Conservation (phyloP, 64 coral and sea anemone species). For the Cladopsammia gracilis region DNA sequence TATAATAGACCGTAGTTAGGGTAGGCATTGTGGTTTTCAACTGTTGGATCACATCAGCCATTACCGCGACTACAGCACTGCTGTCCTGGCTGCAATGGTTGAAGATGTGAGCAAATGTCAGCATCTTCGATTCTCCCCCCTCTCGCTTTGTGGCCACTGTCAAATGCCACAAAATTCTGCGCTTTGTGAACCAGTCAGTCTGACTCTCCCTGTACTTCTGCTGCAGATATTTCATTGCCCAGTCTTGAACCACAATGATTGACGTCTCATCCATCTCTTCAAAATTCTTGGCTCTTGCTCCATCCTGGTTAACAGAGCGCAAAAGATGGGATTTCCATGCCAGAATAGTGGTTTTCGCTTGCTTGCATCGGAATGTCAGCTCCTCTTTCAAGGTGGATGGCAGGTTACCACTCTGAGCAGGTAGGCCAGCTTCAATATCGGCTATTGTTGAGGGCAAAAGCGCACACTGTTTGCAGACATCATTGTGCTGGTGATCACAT, state of each 20-base stretch:
- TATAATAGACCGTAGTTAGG: background rate
- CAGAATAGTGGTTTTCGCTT: background rate
- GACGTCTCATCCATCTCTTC: background rate
- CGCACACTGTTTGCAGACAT: background rate
- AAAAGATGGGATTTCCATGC: background rate
- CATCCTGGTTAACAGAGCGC: background rate
- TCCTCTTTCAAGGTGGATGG: background rate
- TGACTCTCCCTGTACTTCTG: no score
- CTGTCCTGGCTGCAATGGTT: slow-evolving; percentile 36
- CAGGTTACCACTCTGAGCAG: no score
- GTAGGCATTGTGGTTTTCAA: background rate
- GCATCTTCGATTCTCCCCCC: background rate
- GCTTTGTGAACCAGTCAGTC: no score
- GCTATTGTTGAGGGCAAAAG: background rate
- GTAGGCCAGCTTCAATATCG: background rate
- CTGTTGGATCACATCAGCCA: background rate
- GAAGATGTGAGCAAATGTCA: slow-evolving; percentile 48
- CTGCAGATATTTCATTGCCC: no score
- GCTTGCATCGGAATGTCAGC: background rate
- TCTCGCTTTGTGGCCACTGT: background rate
- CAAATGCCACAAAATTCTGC: background rate
- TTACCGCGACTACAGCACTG: slow-evolving; percentile 23
- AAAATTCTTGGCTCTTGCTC: background rate
- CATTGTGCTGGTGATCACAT: background rate
- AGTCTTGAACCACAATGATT: background rate